phyloP scores from a whole-genome alignment of 2,797 vertebrate species.

The Kryptolebias ocellatus region DNA sequence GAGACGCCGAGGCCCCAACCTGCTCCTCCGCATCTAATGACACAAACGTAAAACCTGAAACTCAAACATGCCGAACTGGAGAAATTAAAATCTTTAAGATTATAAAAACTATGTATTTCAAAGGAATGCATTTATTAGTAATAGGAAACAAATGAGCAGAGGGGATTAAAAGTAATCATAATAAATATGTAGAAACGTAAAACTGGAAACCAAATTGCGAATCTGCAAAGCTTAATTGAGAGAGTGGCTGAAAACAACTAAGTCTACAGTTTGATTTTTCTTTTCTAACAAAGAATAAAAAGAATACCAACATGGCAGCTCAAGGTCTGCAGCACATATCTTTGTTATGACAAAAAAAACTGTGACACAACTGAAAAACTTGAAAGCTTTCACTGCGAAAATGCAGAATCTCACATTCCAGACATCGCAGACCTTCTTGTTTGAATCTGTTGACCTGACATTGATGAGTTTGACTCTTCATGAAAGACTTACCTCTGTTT shows the following conservation, averaged over 20 bases:
- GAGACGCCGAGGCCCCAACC: constrained; percentile 34
- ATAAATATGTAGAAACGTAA: neutral
- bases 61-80: constrained; percentile 2
- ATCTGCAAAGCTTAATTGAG: neutral
- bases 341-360: neutral
- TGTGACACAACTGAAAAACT: neutral
- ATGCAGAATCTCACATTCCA: neutral
- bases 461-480: neutral
- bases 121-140: neutral
- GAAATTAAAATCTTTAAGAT: too few species aligned
- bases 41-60: constrained; percentile 18
- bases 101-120: neutral
- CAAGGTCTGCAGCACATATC: neutral
- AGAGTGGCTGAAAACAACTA: neutral
- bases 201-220: neutral
- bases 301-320: neutral
- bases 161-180: neutral
- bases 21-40: constrained; percentile 53
- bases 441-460: neutral
- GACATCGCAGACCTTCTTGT: neutral
- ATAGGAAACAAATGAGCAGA: neutral
- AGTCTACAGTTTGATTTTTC: neutral
- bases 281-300: neutral
- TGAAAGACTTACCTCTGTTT: constrained; percentile 50
- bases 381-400: neutral